phyloP scores from a whole-genome alignment of 1,140 invertebrate species.

The Araneus ventricosus region DNA sequence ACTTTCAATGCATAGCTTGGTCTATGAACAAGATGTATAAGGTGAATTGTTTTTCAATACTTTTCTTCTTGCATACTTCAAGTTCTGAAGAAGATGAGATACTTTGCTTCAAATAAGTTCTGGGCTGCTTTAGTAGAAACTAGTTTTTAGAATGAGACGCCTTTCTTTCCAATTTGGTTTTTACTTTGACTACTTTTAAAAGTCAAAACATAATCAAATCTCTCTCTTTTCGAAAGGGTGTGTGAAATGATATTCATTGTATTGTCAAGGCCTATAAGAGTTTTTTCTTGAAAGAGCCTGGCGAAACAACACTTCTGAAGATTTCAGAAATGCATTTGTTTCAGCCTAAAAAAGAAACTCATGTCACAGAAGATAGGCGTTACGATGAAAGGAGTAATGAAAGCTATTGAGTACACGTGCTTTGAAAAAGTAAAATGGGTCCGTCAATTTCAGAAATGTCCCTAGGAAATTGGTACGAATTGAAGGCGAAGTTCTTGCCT shows the following conservation, averaged over 20 bases:
- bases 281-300: not conserved
- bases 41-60: no score
- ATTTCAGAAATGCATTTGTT: not conserved
- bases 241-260: not conserved
- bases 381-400: not conserved
- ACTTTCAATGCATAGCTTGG: no score
- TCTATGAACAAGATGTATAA: no score
- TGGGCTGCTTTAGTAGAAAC: no score
- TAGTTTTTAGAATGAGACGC: no score
- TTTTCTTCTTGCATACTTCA: no score
- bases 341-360: not conserved
- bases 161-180: no score
- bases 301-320: not conserved
- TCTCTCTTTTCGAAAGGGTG: not conserved
- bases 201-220: no score
- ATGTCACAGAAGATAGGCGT: not conserved
- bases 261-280: not conserved
- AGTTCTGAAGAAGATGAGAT: no score
- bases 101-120: no score
- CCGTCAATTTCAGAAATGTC: conserved; percentile 58
- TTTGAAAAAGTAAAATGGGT: conserved; percentile 41
- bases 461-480: conserved; percentile 54
- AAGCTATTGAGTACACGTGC: conserved; percentile 36
- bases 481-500: conserved; percentile 16
- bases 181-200: no score